These are phyloP conservation scores for Tineola bisselliella DNA, from an alignment of 2,888 invertebrate species.

Conservation along the genomic window DNA sequence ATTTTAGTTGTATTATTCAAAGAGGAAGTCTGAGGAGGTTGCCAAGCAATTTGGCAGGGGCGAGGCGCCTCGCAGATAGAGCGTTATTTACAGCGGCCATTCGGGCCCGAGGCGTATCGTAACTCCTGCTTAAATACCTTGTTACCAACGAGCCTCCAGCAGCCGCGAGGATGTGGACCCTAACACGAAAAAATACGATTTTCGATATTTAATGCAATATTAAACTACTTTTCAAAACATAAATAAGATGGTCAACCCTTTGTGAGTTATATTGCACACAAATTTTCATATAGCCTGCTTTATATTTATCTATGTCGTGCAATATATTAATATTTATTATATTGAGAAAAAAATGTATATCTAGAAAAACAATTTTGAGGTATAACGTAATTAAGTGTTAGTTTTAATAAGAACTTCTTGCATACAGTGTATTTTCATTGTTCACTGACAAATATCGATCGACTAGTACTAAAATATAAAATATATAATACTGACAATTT, in stretches of 20 bases:
- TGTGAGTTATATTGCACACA: too few relatives aligned
- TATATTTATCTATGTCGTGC: too few relatives aligned
- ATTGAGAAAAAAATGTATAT: too few relatives aligned
- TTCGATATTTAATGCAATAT: slow-evolving; percentile 9
- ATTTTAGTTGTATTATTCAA: slow-evolving; percentile 58
- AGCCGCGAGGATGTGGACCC: background rate
- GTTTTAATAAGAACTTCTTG: too few relatives aligned
- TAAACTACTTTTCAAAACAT: background rate
- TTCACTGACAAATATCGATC: too few relatives aligned
- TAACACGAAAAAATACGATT: slow-evolving; percentile 11
- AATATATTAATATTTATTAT: too few relatives aligned
- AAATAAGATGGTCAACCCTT: background rate
- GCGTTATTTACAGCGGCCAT: slow-evolving; percentile 55
- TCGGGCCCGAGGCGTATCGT: slow-evolving; percentile 38
- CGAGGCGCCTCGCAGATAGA: slow-evolving; percentile 46
- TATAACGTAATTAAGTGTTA: too few relatives aligned
- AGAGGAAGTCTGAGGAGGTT: slow-evolving; percentile 56
- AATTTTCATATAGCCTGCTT: too few relatives aligned
- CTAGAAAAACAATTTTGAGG: too few relatives aligned
- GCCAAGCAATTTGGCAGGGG: slow-evolving; percentile 62
- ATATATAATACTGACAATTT: too few relatives aligned
- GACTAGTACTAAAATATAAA: too few relatives aligned
- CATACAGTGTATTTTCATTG: too few relatives aligned
- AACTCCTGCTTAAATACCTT: slow-evolving; percentile 58
- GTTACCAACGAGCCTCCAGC: slow-evolving; percentile 24